Evolutionary conservation across 35 echinoderm and acorn worm species (phyloP), one percentile per base, ranked within the genome.

Genomic region (Diadema setosum): DNA sequence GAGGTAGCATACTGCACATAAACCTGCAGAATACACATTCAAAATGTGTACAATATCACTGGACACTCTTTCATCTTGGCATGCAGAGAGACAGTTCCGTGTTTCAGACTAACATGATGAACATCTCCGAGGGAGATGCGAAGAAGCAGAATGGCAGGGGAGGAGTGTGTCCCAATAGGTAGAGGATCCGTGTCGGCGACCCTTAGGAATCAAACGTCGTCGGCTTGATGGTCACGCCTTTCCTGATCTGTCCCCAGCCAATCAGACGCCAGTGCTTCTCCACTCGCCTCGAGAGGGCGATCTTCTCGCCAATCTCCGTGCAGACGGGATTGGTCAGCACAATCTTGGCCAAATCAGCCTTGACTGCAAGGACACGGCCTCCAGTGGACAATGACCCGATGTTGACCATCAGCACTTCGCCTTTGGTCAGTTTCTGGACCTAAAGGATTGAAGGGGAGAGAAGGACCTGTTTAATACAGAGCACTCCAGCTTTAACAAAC

Each of bases 251-350:
- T 57, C 96, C 96, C 96, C 96, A 99, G 15, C 96, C 96, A 57
- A 99, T 99, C 93, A 99, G 95, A 36, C 96, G 94, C 96, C 96
- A 98, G 84, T 98, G 96, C 49, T 98, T 98, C 65, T 98, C 96
- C 4, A 98, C 96, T 83, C 96, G 88, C 67, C 96, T 91, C 63
- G 92, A 94, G 42, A 98, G 80, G 14, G 96, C 96, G 46, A 98
- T 98, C 82, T 98, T 98, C 56, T 98, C 96, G 57, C 92, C 88
- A n/a, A 94, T 86, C 75, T 94, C 92, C 8, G 96, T 98, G 81
- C 96, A 98, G 26, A 98, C 96, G 5, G 96, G 96, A 75, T 94
- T 98, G 42, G 96, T 98, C 50, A 98, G 86, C 29, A 98, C 89
- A 76, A 98, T 94, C 70, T 98, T 98, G 31, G 92, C 96, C 75